Evolutionary conservation across 2,113 vertebrate genomes (phyloP).

Genomic region (Electrona antarctica): DNA sequence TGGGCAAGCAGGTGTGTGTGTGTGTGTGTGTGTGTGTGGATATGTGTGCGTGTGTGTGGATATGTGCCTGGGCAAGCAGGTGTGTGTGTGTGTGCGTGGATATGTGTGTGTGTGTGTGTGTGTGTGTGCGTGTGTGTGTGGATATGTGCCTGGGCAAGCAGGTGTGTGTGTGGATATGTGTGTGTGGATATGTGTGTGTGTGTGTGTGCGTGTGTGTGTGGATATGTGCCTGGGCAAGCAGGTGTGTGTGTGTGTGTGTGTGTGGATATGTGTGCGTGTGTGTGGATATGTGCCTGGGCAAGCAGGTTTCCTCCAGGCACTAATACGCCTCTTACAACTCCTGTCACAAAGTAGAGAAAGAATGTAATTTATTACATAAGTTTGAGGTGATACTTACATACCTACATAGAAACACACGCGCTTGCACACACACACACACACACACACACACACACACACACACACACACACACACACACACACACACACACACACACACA

Average conservation of each 20-base stretch:
- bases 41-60: slow-evolving; percentile 9
- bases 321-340: slow-evolving; percentile 49
- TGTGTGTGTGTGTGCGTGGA: slow-evolving; percentile 59
- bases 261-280: slow-evolving; percentile 48
- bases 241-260: too few relatives aligned
- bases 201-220: slow-evolving; percentile 46
- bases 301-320: slow-evolving; percentile 31
- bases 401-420: too few relatives aligned
- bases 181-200: slow-evolving; percentile 10
- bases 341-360: too few relatives aligned
- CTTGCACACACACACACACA: too few relatives aligned
- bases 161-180: slow-evolving; percentile 56
- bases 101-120: slow-evolving; percentile 25
- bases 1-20: too few relatives aligned
- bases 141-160: slow-evolving; percentile 34
- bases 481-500: background rate
- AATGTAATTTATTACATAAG: too few relatives aligned
- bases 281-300: too few relatives aligned
- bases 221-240: slow-evolving; percentile 34
- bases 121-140: slow-evolving; percentile 46
- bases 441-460: too few relatives aligned
- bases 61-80: slow-evolving; percentile 39
- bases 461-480: too few relatives aligned
- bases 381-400: too few relatives aligned
- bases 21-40: slow-evolving; percentile 59